Conservation (phyloP, 2,113 vertebrate species). For the Stercorarius parasiticus region DNA sequence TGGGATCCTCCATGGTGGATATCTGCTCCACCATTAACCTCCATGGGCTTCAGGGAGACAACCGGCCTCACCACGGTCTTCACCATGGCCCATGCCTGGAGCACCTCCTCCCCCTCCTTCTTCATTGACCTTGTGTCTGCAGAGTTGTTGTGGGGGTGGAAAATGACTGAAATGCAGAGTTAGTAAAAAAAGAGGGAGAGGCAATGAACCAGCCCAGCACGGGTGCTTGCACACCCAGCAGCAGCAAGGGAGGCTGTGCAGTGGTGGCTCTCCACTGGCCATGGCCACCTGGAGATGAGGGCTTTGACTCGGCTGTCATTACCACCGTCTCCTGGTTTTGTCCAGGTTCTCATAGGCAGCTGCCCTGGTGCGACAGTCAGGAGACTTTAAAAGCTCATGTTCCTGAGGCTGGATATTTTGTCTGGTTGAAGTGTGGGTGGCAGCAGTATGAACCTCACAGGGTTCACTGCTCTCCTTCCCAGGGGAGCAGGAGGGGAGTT, state of each 20-base stretch:
- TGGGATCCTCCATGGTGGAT: too few relatives aligned
- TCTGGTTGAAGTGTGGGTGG: background rate
- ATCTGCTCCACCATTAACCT: too few relatives aligned
- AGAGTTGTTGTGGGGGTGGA: background rate
- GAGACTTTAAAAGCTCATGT: background rate
- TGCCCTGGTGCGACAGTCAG: background rate
- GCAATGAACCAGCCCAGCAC: background rate
- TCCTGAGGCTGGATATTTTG: background rate
- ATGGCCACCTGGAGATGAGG: background rate
- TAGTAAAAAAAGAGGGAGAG: background rate
- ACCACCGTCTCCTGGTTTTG: background rate
- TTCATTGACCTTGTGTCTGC: too few relatives aligned
- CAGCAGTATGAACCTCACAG: background rate
- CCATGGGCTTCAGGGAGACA: too few relatives aligned
- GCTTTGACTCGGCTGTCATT: background rate
- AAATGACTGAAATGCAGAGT: background rate
- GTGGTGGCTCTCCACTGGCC: background rate
- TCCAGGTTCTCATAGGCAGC: background rate
- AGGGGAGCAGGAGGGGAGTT: background rate
- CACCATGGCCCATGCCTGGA: too few relatives aligned
- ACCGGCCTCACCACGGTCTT: too few relatives aligned
- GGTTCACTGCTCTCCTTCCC: background rate
- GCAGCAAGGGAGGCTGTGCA: background rate
- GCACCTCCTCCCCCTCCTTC: too few relatives aligned
- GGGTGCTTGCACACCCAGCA: rapidly evolving